Percentiles rank a stretch among this genome's conserved stretches.
phyloP scores from a whole-genome alignment of 2,888 invertebrate genomes.

The Tuta absoluta region DNA sequence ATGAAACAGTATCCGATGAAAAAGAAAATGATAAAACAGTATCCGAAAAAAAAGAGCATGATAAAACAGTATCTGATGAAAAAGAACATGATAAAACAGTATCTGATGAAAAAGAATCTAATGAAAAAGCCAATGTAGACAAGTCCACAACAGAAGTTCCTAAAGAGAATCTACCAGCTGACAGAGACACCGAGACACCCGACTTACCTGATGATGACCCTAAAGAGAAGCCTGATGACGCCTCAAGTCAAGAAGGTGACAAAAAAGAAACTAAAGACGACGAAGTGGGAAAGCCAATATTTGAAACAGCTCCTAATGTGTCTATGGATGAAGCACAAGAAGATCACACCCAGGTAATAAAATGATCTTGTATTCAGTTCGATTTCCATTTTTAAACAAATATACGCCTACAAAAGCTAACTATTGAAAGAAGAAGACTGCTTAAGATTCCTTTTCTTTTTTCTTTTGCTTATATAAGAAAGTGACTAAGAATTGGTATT shows the following conservation, averaged over 20 bases:
- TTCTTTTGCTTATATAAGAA: too few species aligned
- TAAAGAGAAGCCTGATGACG: not conserved
- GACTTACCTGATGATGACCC: not conserved
- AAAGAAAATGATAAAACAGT: not conserved
- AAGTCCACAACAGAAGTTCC: not conserved
- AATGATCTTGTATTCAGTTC: not conserved
- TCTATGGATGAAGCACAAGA: slow-evolving; percentile 69
- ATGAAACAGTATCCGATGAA: not conserved
- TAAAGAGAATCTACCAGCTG: not conserved
- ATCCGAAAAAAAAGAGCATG: not conserved
- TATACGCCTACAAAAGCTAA: not conserved
- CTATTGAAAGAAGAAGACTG: too few species aligned
- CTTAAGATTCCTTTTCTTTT: too few species aligned
- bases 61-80: not conserved
- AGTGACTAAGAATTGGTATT: too few species aligned
- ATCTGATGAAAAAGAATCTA: not conserved
- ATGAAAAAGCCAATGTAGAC: not conserved
- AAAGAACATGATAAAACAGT: not conserved
- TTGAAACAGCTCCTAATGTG: slow-evolving; percentile 77
- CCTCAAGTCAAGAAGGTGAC: slow-evolving; percentile 32
- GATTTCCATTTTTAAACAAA: not conserved
- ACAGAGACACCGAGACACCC: not conserved
- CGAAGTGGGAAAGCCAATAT: slow-evolving; percentile 69
- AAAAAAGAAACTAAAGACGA: slow-evolving; percentile 45
- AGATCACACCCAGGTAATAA: slow-evolving; percentile 69